These are phyloP conservation scores for Akabosia matsudoensis DNA, from an alignment of 1,140 invertebrate species.

Conservation along the genomic window DNA sequence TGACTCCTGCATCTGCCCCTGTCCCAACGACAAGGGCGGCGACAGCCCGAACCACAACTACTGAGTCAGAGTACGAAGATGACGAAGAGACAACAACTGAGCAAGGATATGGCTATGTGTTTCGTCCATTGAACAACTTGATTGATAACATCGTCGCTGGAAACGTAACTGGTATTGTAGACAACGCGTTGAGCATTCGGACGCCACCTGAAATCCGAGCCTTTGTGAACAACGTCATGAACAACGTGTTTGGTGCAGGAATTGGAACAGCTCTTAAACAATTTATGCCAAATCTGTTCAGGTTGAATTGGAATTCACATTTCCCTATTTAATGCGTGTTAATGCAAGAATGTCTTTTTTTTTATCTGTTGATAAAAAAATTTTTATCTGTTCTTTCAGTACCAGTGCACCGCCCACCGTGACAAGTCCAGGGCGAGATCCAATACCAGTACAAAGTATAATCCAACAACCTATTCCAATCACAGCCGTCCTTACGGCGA, in stretches of 20 bases:
- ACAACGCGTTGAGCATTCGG: constrained; percentile 8
- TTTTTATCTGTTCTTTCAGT: background rate
- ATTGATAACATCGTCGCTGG: constrained; percentile 7
- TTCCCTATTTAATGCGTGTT: background rate
- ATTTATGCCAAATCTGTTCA: background rate
- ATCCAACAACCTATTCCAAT: background rate
- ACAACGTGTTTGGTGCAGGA: background rate
- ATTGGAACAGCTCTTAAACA: background rate
- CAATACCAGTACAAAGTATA: background rate
- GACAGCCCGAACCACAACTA: background rate
- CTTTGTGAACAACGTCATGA: constrained; percentile 13
- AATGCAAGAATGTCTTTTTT: no score
- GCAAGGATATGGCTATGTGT: background rate
- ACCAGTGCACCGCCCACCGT: no score
- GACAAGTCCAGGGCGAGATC: background rate
- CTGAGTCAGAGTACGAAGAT: background rate
- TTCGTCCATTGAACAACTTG: constrained; percentile 7
- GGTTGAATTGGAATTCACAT: background rate
- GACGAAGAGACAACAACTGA: background rate
- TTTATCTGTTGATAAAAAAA: no score
- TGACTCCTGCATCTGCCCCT: background rate
- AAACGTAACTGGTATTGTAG: constrained; percentile 2
- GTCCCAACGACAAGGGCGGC: background rate
- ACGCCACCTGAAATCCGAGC: constrained; percentile 1
- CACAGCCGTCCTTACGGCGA: background rate